Evolutionary conservation across 2,797 vertebrate genomes (phyloP).

Genomic region (Pyrocephalus nanus): DNA sequence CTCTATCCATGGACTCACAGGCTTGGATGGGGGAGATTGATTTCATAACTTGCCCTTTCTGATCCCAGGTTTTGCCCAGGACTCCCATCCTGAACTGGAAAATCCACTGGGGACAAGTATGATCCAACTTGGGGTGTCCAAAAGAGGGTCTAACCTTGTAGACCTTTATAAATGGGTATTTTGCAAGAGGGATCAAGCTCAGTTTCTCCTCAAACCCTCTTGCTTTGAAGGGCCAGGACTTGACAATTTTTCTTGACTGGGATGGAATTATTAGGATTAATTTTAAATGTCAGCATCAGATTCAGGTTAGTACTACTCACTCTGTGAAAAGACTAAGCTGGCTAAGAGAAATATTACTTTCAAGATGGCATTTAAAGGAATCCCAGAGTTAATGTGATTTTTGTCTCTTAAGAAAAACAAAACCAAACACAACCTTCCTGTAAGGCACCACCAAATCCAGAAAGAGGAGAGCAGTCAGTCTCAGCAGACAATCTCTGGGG

Average conservation of each 20-base stretch:
- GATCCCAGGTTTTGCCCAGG: not conserved
- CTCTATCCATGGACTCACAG: accelerated
- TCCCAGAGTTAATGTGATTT: not conserved
- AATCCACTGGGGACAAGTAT: not conserved
- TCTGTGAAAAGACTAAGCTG: not conserved
- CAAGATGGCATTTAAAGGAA: constrained; percentile 31
- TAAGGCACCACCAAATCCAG: not conserved
- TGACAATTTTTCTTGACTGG: not conserved
- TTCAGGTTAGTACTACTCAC: not conserved
- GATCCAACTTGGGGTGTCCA: accelerated
- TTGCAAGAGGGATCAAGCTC: not conserved
- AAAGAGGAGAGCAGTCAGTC: not conserved
- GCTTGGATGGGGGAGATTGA: not conserved
- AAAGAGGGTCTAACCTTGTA: not conserved
- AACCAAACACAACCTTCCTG: not conserved
- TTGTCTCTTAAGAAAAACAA: not conserved
- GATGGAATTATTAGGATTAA: not conserved
- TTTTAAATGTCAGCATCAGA: not conserved
- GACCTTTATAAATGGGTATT: not conserved
- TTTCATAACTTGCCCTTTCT: not conserved
- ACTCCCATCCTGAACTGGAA: not conserved
- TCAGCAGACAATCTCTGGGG: not conserved
- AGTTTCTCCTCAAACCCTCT: not conserved
- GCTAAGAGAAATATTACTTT: not conserved
- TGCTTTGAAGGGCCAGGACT: not conserved